Evolutionary conservation across 2,888 invertebrate genomes (phyloP), one percentile per base, ranked within the genome.

Genomic region (Frankliniella intonsa): DNA sequence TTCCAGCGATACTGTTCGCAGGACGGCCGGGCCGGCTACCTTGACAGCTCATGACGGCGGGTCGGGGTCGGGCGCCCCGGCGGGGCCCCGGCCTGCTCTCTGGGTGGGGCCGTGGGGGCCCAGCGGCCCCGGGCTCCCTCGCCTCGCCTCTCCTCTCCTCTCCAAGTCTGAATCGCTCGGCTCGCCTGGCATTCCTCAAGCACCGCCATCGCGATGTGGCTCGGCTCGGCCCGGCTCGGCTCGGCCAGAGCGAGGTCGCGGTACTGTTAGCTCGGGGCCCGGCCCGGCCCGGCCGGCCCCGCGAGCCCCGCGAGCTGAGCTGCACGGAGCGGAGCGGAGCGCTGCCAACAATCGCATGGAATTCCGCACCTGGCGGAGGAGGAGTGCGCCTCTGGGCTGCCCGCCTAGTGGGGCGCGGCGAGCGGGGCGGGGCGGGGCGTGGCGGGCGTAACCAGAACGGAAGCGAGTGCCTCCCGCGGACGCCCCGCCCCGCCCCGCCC

Each of bases 341-440:
- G 25, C 69, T 22, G 25, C 69, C 69, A 76, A 76, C 69, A 76
- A 76, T 76, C 69, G 69, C 69, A 22, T 76, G 69, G 69, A 76
- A 76, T 76, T 76, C 69, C 69, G 69, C 22, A 12, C 62, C 62
- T 62, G 62, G 14, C n/a, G 62, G 62, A 62, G n/a, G 7, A 17
- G 62, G n/a, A 62, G 62, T n/a, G 17, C 62, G 62, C 38, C 38
- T 38, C 38, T 5, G 38, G 38, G 3, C 38, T 5, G 38, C 38
- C 38, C 38, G 38, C 38, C 38, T 5, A 38, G 38, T 38, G 38
- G 38, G 38, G 38, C 38, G 38, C 38, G 38, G 38, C 38, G 38
- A n/a, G 19, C 19, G 62, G 14, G 62, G 62, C 14, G 62, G 17
- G 62, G 62, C 19, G 62, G 62, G 14, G 62, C 86, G 88, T 10